Conservation (phyloP, 2,113 vertebrate species). For the Brachyhypopomus occidentalis region DNA sequence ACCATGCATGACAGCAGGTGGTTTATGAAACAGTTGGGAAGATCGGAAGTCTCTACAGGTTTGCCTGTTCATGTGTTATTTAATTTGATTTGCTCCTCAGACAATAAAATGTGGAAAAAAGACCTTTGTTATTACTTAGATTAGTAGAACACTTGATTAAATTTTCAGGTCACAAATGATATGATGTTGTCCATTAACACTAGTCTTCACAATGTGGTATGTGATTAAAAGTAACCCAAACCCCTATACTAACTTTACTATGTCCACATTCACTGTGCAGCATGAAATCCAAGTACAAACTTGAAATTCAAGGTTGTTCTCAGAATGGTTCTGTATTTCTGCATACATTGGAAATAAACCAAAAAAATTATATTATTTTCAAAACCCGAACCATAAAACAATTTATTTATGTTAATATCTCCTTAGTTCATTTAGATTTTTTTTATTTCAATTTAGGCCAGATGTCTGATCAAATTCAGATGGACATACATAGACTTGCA, state of each 20-base stretch:
- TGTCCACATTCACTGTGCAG: not conserved
- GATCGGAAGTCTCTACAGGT: conserved; percentile 16
- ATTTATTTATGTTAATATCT: not conserved
- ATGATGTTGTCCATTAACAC: not conserved
- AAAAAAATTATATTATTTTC: not conserved
- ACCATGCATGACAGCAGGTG: conserved; percentile 13
- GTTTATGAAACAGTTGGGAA: conserved; percentile 35
- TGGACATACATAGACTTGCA: not conserved
- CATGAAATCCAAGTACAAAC: not conserved
- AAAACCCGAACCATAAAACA: not conserved
- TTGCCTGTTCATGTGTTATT: conserved; percentile 23
- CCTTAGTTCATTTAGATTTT: not conserved
- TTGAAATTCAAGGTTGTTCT: too few species aligned
- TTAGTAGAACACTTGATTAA: not conserved
- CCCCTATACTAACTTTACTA: not conserved
- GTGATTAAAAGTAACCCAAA: not conserved
- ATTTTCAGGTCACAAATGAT: not conserved
- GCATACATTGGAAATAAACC: not conserved
- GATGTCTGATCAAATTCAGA: not conserved
- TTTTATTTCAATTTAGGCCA: conserved; percentile 7
- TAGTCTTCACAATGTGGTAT: not conserved
- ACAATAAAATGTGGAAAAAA: not conserved
- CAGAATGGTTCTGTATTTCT: not conserved
- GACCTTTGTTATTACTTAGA: not conserved
- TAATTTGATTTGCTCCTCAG: not conserved